Percentiles rank a stretch among this genome's conserved stretches.
Evolutionary conservation across 2,797 vertebrate genomes (phyloP).

Genomic region (Enoplosus armatus): DNA sequence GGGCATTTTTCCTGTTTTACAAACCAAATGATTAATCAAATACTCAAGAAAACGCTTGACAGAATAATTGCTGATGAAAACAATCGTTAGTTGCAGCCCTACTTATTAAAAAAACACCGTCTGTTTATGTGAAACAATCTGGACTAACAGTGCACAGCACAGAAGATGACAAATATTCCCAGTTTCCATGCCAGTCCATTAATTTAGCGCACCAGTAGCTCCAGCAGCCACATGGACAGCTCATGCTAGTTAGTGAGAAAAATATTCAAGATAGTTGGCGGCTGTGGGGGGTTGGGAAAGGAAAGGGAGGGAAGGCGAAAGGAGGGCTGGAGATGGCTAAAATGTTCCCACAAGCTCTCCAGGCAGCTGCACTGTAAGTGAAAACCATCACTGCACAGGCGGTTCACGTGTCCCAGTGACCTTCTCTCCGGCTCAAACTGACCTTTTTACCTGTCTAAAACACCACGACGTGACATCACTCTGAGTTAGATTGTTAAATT

Average conservation of each 20-base stretch:
- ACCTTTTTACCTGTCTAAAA: conserved; percentile 80
- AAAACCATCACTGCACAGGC: conserved; percentile 80
- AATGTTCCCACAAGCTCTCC: conserved; percentile 79
- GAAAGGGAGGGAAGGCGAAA: background rate
- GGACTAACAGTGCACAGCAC: conserved; percentile 45
- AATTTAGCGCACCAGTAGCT: conserved; percentile 75
- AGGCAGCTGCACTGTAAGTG: conserved; percentile 86
- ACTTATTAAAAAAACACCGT: background rate
- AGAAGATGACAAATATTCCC: conserved; percentile 66
- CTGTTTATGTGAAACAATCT: conserved; percentile 23
- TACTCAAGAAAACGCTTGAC: background rate
- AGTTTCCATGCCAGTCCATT: conserved; percentile 84
- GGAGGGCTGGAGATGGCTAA: conserved; percentile 61
- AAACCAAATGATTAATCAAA: background rate
- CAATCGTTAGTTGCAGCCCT: background rate
- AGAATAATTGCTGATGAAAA: background rate
- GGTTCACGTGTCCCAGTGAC: conserved; percentile 84
- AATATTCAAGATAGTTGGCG: conserved; percentile 59
- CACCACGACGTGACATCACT: conserved; percentile 66
- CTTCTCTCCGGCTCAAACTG: conserved; percentile 76
- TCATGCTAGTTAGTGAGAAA: conserved; percentile 63
- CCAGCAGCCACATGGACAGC: conserved; percentile 68
- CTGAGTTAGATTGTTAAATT: conserved; percentile 48
- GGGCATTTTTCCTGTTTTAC: background rate
- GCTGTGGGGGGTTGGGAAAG: conserved; percentile 37